A percentile compares a stretch with the other conserved stretches of the same genome.
Conservation (phyloP, 2,888 invertebrate genomes). For the Orthosia gothica region DNA sequence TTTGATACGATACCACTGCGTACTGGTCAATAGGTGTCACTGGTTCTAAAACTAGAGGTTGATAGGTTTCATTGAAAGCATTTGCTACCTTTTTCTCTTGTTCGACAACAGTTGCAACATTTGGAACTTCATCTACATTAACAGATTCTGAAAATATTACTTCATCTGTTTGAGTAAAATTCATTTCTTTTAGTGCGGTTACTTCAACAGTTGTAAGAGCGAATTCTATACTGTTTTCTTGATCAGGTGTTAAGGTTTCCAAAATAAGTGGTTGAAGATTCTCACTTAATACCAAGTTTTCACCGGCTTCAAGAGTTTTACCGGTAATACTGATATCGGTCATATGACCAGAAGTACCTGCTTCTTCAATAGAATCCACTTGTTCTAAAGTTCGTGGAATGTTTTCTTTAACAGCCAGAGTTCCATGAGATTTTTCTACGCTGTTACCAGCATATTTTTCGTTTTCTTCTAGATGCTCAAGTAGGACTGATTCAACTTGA, state of each 20-base stretch:
- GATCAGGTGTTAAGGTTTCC: not conserved
- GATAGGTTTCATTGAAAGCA: not conserved
- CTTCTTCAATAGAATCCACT: not conserved
- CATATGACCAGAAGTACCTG: not conserved
- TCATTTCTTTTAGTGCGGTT: not conserved
- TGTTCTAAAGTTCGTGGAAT: conserved; percentile 8
- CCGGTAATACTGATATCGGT: not conserved
- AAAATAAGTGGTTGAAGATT: not conserved
- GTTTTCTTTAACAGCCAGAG: conserved; percentile 17
- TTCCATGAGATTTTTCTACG: not conserved
- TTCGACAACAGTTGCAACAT: not conserved
- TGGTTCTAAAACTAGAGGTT: conserved; percentile 7
- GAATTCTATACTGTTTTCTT: not conserved
- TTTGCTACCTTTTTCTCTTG: not conserved
- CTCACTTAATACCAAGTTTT: not conserved
- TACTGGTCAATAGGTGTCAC: not conserved
- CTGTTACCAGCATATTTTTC: not conserved
- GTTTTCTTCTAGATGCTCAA: conserved; percentile 24
- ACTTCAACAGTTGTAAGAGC: not conserved
- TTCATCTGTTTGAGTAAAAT: not conserved
- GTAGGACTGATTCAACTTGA: not conserved
- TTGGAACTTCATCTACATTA: not conserved
- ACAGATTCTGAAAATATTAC: conserved; percentile 1
- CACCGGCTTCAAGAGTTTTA: not conserved
- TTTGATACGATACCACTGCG: not conserved